Evolutionary conservation across 2,888 invertebrate species (phyloP).

Genomic region (Dynastes grantii): DNA sequence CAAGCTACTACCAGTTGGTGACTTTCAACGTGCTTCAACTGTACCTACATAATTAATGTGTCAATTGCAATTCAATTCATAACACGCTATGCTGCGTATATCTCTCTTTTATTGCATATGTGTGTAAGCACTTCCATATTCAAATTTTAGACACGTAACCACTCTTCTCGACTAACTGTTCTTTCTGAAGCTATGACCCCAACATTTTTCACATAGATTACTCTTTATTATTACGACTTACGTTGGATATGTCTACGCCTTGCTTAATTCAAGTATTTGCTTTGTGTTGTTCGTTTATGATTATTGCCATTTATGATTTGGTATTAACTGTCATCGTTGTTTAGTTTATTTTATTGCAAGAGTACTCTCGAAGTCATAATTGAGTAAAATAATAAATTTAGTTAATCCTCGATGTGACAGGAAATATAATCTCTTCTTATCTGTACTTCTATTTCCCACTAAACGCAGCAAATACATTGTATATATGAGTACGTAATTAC

Average conservation of each 20-base stretch:
- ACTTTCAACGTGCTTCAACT: too few relatives aligned
- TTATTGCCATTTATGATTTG: too few relatives aligned
- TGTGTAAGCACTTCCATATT: constrained; percentile 8
- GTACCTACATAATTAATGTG: neutral
- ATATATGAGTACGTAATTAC: neutral
- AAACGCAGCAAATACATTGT: too few relatives aligned
- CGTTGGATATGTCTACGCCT: neutral
- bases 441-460: too few relatives aligned
- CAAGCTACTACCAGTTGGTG: too few relatives aligned
- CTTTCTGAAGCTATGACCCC: constrained; percentile 36
- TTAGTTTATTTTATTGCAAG: too few relatives aligned
- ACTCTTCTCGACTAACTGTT: constrained; percentile 34
- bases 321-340: too few relatives aligned
- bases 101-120: constrained; percentile 16
- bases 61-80: constrained; percentile 22
- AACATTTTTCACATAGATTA: constrained; percentile 30
- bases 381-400: too few relatives aligned
- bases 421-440: constrained; percentile 7
- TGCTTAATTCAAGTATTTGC: too few relatives aligned
- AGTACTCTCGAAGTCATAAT: too few relatives aligned
- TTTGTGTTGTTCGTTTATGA: neutral
- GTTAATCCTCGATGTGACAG: neutral
- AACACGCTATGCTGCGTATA: neutral
- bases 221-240: constrained; percentile 5
- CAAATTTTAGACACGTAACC: constrained; percentile 30